Evolutionary conservation across 2,888 invertebrate genomes (phyloP).

Genomic region (Elegia similella): DNA sequence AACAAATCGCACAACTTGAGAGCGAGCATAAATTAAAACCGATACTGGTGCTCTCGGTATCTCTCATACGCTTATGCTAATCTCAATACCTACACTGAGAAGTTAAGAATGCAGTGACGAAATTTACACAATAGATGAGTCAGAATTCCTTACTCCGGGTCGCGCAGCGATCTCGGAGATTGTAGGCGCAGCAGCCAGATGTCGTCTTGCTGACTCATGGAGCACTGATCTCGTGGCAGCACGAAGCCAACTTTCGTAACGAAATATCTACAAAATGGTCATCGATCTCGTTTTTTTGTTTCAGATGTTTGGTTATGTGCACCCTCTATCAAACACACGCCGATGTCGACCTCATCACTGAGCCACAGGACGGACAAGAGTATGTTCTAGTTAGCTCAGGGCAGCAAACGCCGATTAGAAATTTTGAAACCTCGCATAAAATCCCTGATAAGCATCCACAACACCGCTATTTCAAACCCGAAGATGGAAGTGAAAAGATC

Average conservation of each 20-base stretch:
- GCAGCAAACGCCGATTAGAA: slow-evolving; percentile 68
- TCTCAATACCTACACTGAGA: slow-evolving; percentile 34
- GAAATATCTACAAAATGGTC: slow-evolving; percentile 34
- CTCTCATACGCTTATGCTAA: slow-evolving; percentile 34
- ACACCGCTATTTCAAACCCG: slow-evolving; percentile 58
- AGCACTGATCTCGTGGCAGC: slow-evolving; percentile 46
- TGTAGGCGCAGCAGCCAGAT: slow-evolving; percentile 62
- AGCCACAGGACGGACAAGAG: slow-evolving; percentile 84
- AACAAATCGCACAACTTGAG: slow-evolving; percentile 38
- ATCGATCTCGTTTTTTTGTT: slow-evolving; percentile 53
- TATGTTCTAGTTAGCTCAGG: slow-evolving; percentile 84
- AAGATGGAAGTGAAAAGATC: slow-evolving; percentile 71
- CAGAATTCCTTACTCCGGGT: slow-evolving; percentile 52
- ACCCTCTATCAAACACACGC: slow-evolving; percentile 64
- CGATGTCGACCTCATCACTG: slow-evolving; percentile 83
- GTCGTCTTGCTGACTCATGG: slow-evolving; percentile 67
- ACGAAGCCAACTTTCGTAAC: slow-evolving; percentile 49
- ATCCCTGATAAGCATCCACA: slow-evolving; percentile 79
- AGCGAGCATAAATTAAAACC: slow-evolving; percentile 37
- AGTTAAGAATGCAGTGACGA: slow-evolving; percentile 54
- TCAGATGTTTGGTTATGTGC: slow-evolving; percentile 77
- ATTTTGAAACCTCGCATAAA: slow-evolving; percentile 88
- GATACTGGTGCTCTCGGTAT: slow-evolving; percentile 25
- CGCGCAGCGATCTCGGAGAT: slow-evolving; percentile 37
- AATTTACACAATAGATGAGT: slow-evolving; percentile 56